These are phyloP conservation scores for Halocynthia roretzi DNA, from an alignment of 23 tunicate species.

Conservation along the genomic window DNA sequence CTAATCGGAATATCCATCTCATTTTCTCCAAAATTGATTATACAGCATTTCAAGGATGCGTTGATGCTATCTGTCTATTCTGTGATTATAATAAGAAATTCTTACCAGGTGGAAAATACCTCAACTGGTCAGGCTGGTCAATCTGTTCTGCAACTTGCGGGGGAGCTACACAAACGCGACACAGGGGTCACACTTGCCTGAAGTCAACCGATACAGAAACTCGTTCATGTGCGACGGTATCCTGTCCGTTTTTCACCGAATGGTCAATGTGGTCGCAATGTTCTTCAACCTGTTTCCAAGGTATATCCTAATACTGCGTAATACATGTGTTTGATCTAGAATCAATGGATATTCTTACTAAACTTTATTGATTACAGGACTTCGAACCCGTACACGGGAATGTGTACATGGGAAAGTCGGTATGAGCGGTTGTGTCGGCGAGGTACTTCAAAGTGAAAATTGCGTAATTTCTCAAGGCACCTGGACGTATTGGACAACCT, in stretches of 20 bases:
- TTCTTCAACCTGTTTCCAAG: slow-evolving; percentile 79
- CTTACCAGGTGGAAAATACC: slow-evolving; percentile 31
- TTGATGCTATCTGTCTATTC: too few relatives aligned
- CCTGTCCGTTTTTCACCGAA: slow-evolving; percentile 74
- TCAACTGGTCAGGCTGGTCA: slow-evolving; percentile 73
- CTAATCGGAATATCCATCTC: too few relatives aligned
- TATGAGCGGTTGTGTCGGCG: slow-evolving; percentile 31
- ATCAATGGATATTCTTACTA: too few relatives aligned
- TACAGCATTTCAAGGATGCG: too few relatives aligned
- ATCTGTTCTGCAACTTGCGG: slow-evolving; percentile 69
- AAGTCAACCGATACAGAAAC: slow-evolving; percentile 22
- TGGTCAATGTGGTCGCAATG: slow-evolving; percentile 82
- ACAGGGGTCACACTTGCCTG: slow-evolving; percentile 57
- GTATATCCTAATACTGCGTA: slow-evolving; percentile 10
- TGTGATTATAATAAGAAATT: neutral
- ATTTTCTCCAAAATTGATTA: too few relatives aligned
- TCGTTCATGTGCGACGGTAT: slow-evolving; percentile 18
- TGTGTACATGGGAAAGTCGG: slow-evolving; percentile 37
- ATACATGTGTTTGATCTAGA: too few relatives aligned
- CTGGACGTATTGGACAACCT: slow-evolving; percentile 29
- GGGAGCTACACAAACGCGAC: slow-evolving; percentile 45
- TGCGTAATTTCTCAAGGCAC: slow-evolving; percentile 26
- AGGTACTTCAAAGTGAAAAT: slow-evolving; percentile 5
- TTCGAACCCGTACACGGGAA: slow-evolving; percentile 11
- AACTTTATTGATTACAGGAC: too few relatives aligned